Evolutionary conservation across 2,888 invertebrate species (phyloP).

Genomic region (Thymelicus lineola): DNA sequence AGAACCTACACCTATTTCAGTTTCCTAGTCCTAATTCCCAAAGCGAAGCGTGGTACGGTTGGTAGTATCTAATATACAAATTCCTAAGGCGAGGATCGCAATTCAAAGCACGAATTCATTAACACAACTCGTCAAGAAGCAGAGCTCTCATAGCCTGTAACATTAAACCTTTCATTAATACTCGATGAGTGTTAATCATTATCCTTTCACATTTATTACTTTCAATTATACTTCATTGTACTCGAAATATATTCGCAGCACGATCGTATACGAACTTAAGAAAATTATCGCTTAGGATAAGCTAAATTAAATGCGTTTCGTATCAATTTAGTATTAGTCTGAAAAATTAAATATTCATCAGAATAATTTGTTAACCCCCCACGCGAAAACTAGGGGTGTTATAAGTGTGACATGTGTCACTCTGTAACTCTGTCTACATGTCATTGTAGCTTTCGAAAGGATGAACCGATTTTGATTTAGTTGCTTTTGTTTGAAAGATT

Average conservation of each 20-base stretch:
- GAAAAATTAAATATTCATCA: no score
- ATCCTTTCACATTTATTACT: not conserved
- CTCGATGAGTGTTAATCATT: not conserved
- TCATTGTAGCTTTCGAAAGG: no score
- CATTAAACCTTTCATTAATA: conserved; percentile 13
- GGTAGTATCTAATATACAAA: not conserved
- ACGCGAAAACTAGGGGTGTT: no score
- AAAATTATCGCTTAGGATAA: no score
- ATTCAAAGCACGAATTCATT: conserved; percentile 23
- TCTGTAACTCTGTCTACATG: no score
- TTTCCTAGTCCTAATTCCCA: not conserved
- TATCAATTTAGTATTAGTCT: no score
- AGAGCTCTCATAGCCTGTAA: not conserved
- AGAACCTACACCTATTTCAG: no score
- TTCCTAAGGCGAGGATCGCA: not conserved
- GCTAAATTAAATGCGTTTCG: no score
- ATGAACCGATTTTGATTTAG: no score
- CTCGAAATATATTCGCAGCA: not conserved
- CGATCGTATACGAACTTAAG: not conserved
- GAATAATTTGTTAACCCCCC: no score
- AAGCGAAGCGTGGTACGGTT: not conserved
- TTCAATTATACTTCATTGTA: not conserved
- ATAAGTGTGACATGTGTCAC: no score
- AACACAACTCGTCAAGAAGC: not conserved
- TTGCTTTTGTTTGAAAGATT: no score